Evolutionary conservation across 2,797 vertebrate genomes (phyloP), one percentile per base, ranked within the genome.

Genomic region (Heliangelus exortis): DNA sequence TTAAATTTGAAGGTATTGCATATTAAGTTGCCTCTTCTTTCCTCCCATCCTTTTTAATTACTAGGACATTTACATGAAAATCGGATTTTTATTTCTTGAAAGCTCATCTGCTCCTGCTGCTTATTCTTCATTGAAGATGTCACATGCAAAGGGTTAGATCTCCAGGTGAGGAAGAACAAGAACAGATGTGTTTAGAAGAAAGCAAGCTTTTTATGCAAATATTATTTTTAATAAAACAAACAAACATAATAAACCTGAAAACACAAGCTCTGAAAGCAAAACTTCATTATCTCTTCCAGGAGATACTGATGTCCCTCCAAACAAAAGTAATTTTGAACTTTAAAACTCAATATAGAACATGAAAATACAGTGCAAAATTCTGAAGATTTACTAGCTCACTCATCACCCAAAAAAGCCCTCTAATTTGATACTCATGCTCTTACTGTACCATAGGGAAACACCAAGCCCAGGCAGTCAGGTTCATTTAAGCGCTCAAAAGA

Each of bases 21-120:
- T 79, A 94, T 69, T 92, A 61, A 94, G 88, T 83, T 96, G 57
- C 76, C 18, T 91, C 22, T 94, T 90, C 78, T 90, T 84, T 29
- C 28, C 68, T 92, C 39, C 66, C 74, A 90, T 91, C 12, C 19
- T 88, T 96, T 96, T 97, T 97, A 97, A 96, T 97, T 97, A 96
- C 92, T 88, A 55, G 71, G 63, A 63, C 51, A 95, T 97, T 97
- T 97, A 87, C 96, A 97, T 97, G 84, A 96, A 95, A 97, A 95
- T 95, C 80, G 78, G 57, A 85, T 94, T 88, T 91, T 96, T 95
- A 94, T 88, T 92, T 97, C 92, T 95, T 95, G 88, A 95, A 96
- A 95, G 92, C 92, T 96, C 93, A 94, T 96, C 97, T 94, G 88
- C 84, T 94, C 88, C 95, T 79, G 82, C 93, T 97, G 93, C 87